These are phyloP conservation scores for Oryzias celebensis DNA, from an alignment of 2,113 vertebrate species.

Conservation along the genomic window DNA sequence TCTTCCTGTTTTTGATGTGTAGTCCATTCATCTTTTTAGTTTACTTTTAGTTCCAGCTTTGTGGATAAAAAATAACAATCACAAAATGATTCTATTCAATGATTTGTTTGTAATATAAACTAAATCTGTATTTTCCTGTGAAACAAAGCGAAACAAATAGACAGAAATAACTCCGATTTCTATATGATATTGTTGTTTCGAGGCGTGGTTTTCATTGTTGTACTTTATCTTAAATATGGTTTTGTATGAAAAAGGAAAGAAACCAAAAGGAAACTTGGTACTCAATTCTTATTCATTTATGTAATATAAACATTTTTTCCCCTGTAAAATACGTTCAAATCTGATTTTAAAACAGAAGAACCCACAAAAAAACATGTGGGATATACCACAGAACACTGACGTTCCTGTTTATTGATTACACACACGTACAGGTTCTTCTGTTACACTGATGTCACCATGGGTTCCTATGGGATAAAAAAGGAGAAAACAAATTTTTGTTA, in stretches of 20 bases:
- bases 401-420: too few species aligned
- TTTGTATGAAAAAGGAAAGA: background rate
- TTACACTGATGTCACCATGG: too few species aligned
- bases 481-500: background rate
- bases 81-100: slow-evolving; percentile 13
- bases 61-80: background rate
- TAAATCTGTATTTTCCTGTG: slow-evolving; percentile 8
- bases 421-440: too few species aligned
- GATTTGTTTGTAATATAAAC: background rate
- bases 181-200: background rate
- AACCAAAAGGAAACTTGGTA: background rate
- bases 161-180: slow-evolving; percentile 11
- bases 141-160: background rate
- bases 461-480: background rate
- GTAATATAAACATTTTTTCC: background rate
- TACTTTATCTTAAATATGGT: background rate
- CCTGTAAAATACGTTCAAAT: background rate
- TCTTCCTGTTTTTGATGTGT: background rate
- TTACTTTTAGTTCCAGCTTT: background rate
- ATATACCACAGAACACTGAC: too few species aligned
- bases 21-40: background rate
- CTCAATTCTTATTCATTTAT: background rate
- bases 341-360: too few species aligned
- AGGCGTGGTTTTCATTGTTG: slow-evolving; percentile 1
- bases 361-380: too few species aligned